Conservation (phyloP, 2,113 vertebrate genomes). For the Excalfactoria chinensis region DNA sequence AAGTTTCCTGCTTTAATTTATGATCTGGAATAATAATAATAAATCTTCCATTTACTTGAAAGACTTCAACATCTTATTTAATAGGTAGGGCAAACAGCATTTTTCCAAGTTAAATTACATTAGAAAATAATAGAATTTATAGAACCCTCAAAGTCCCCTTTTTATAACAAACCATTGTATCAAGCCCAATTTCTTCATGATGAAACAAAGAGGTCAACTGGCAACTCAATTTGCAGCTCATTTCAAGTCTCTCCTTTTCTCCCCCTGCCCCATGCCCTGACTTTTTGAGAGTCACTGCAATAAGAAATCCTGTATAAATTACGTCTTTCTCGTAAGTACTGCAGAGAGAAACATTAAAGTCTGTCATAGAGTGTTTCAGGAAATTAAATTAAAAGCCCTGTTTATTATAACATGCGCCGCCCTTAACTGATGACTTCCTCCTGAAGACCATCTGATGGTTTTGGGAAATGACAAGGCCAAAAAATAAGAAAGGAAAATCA, state of each 20-base stretch:
- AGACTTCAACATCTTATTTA: background rate
- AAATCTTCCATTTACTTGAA: background rate
- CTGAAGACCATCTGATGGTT: slow-evolving; percentile 10
- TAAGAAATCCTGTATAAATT: slow-evolving; percentile 9
- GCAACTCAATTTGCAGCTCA: background rate
- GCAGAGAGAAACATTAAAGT: slow-evolving; percentile 13
- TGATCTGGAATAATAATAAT: background rate
- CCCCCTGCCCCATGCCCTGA: background rate
- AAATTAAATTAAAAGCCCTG: background rate
- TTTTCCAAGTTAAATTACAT: background rate
- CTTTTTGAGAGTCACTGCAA: background rate
- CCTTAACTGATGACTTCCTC: slow-evolving; percentile 27
- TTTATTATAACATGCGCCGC: slow-evolving; percentile 10
- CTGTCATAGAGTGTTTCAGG: slow-evolving; percentile 27
- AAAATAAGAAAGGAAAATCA: background rate
- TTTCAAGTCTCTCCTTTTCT: background rate
- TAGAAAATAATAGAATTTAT: background rate
- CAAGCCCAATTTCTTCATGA: background rate
- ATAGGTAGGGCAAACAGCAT: background rate
- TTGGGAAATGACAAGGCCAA: slow-evolving; percentile 47
- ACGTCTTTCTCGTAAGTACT: slow-evolving; percentile 44
- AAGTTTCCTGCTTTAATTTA: background rate
- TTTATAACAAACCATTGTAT: background rate
- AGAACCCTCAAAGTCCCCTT: background rate
- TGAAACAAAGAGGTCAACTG: background rate